These are phyloP conservation scores for Bhutanitis thaidina DNA, from an alignment of 2,888 invertebrate species.

Conservation along the genomic window DNA sequence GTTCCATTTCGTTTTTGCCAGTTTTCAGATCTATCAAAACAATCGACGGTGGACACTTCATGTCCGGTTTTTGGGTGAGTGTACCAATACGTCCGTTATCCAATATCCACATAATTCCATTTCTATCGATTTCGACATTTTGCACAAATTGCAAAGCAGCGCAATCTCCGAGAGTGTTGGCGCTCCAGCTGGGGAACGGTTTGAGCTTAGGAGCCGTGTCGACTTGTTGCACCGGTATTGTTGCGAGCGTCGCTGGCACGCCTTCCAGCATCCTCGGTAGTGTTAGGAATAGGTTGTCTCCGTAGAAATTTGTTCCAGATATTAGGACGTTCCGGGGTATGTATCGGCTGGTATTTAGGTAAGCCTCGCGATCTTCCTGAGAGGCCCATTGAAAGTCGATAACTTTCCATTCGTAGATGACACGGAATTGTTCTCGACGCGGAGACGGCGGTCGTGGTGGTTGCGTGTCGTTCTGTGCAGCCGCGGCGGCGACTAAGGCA, in stretches of 20 bases:
- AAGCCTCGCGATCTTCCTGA: constrained; percentile 73
- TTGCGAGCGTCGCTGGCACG: constrained; percentile 84
- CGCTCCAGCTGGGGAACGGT: constrained; percentile 86
- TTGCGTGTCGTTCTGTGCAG: constrained; percentile 58
- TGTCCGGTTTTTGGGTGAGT: constrained; percentile 71
- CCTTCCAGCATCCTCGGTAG: constrained; percentile 85
- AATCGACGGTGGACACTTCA: constrained; percentile 84
- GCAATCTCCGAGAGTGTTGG: constrained; percentile 84
- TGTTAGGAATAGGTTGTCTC: constrained; percentile 83
- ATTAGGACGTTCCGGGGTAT: constrained; percentile 84
- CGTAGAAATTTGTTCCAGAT: constrained; percentile 84
- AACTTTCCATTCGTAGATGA: constrained; percentile 86
- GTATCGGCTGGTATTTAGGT: constrained; percentile 79
- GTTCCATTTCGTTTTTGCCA: constrained; percentile 75
- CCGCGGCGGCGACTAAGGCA: constrained; percentile 57
- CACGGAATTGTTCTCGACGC: constrained; percentile 81
- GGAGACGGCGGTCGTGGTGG: constrained; percentile 48
- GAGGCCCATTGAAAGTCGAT: constrained; percentile 85
- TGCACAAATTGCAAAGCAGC: constrained; percentile 86
- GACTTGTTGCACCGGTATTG: constrained; percentile 71
- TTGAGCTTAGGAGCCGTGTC: constrained; percentile 80
- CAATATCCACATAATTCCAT: constrained; percentile 84
- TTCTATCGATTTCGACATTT: constrained; percentile 85
- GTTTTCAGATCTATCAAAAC: constrained; percentile 83
- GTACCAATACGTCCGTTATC: constrained; percentile 85